Evolutionary conservation across 2,888 invertebrate genomes (phyloP), one percentile per base, ranked within the genome.

Genomic region (Tetragonisca angustula): DNA sequence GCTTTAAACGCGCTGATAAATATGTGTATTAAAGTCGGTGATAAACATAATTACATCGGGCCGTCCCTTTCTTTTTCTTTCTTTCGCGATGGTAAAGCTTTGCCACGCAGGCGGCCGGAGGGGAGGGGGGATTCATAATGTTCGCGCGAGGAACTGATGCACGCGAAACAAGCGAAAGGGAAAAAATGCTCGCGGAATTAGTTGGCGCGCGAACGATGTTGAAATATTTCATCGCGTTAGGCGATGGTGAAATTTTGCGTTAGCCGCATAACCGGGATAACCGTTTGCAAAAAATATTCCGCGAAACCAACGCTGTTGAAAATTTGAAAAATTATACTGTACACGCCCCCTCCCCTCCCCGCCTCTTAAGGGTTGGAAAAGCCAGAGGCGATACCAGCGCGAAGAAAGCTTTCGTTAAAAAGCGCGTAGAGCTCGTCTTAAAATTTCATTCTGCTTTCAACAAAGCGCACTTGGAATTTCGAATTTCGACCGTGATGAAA

Each of bases 171-270:
- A 43, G 73, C 32, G 52, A 50, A 74, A 74, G 27, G 27, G 54
- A 59, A 78, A 82, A 81, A 76, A 69, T 67, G 67, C 52, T 54
- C 49, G 69, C 6, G 61, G 21, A 84, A 82, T 84, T 78, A 78
- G 68, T 81, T 61, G 17, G 65, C 4, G 27, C 24, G 49, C 54
- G 61, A 59, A 49, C 54, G 59, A 52, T 62, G 76, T 67, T 81
- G 68, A 64, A 75, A 81, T 81, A 81, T 83, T 83, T 81, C 61
- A 67, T 56, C 24, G 49, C 61, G 50, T 24, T 75, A 65, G 65
- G 24, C 21, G 56, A 52, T 17, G 49, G 4, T 61, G 61, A 68
- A 76, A 59, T 71, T 76, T 52, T 19, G 17, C 54, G 54, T 54
- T 50, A 49, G 27, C 5, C 21, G 32, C 21, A 27, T 49, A 50